Conservation (phyloP, 2,888 invertebrate genomes). For the Eupsilia transversa region DNA sequence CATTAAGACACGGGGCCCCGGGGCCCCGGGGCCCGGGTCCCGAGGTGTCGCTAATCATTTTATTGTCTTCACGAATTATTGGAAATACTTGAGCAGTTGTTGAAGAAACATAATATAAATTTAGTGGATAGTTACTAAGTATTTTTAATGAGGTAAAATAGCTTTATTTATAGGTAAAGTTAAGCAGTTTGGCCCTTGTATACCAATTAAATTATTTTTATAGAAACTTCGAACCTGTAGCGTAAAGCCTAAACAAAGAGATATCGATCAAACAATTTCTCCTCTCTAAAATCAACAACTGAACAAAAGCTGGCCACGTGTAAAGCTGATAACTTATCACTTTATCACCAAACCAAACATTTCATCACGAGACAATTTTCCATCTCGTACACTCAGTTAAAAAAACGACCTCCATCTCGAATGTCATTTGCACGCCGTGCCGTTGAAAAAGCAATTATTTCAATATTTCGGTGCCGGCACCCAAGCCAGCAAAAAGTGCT, state of each 20-base stretch:
- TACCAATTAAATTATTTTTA: not conserved
- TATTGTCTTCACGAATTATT: constrained; percentile 82
- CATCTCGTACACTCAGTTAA: constrained; percentile 82
- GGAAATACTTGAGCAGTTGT: constrained; percentile 70
- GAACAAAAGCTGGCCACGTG: constrained; percentile 46
- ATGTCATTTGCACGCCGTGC: constrained; percentile 90
- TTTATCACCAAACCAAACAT: constrained; percentile 80
- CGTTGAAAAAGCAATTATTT: constrained; percentile 90
- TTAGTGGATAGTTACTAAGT: constrained; percentile 49
- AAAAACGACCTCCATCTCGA: constrained; percentile 90
- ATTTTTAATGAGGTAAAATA: constrained; percentile 42
- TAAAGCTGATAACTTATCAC: constrained; percentile 57
- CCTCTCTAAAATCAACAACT: not conserved
- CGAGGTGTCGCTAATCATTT: constrained; percentile 86
- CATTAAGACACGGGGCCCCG: constrained; percentile 78
- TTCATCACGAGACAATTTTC: constrained; percentile 87
- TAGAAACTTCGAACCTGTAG: not conserved
- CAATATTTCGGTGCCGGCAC: constrained; percentile 87
- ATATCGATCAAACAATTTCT: constrained; percentile 21
- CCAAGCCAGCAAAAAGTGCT: constrained; percentile 84
- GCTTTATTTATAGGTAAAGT: constrained; percentile 17
- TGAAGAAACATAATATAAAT: constrained; percentile 45
- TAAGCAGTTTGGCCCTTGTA: not conserved
- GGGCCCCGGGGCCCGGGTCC: constrained; percentile 58
- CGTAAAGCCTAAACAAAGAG: constrained; percentile 5